Base-by-base conservation (phyloP, 2,113 vertebrate genomes). In the Microcebus lehilahytsara region DNA sequence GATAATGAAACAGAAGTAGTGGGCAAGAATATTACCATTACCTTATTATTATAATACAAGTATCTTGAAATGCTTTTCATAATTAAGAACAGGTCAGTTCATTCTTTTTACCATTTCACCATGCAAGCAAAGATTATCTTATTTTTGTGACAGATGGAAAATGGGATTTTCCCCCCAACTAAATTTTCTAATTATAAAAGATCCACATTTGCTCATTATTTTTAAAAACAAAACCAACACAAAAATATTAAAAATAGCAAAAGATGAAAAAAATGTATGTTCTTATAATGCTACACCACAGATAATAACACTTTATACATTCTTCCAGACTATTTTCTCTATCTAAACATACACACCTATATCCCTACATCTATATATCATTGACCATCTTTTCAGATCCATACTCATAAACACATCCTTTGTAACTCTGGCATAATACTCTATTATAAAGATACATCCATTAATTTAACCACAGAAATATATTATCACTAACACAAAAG, bases 151-250 rank as follows among this genome's bases (percentile, higher is more conserved):
- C 37, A 66, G 71, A 94, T 19, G 37, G 25, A 66, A 92, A 96
- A 78, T 74, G 32, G 9, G 16, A 84, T n/a, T 56, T 67, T 25
- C 20, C 23, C 4, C 10, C 22, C 84, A 67, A 74, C 75, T 91
- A 79, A 91, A 64, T 92, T 19, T 92, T 22, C 74, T 79, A 51
- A 79, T 74, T 89, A 85, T 46, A 85, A 96, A 95, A 95, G 42
- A 85, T 56, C 14, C 14, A 62, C 7, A 85, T 81, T 85, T 85
- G 37, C 22, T 40, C 34, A 87, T 10, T 89, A 17, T 80, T 32
- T n/a, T 80, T 32, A 56, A 88, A 92, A 92, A 72, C 53, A 77
- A 62, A 89, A 56, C 27, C 74, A 96, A 74, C 37, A 40, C 16
- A 77, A 88, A 91, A 75, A 83, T 51, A 58, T 40, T 66, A 40